Evolutionary conservation across 2,888 invertebrate species (phyloP), one percentile per base, ranked within the genome.

Genomic region (Chelonus formosanus): DNA sequence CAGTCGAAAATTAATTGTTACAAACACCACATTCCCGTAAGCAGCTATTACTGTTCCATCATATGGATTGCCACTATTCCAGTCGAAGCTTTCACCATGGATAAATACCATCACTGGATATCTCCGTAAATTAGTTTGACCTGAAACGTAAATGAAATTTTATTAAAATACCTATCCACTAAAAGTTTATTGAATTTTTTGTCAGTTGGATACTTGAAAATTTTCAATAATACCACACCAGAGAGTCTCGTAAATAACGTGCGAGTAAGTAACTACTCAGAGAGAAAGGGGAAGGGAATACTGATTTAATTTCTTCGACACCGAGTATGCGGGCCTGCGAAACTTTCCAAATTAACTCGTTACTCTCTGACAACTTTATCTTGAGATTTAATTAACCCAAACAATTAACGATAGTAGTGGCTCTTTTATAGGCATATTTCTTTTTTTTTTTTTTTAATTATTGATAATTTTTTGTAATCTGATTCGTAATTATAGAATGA

Each of bases 1-100:
- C 8, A 95, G 86, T 47, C 95, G 88, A 80, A 91, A 95, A 85
- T 95, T 95, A 67, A 95, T 85, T 2, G 95, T 95, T 63, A 95
- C 90, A 61, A 95, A 93, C 85, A 95, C 91, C 53, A 94, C 89
- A 77, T 92, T 90, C n/a, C 94, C 97, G 80, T 95, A 96, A 68
- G 95, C 92, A 10, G 98, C 92, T 73, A 99, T 85, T 54, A 97
- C 92, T 70, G 94, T 93, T 8, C 97, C 98, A 83, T 99, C 98
- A 85, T 98, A 98, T 0, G 97, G 93, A 85, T 98, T 98, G 68
- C 98, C 98, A 36, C 97, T 95, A 81, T 96, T 96, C 94, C 96
- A 97, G 80, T 97, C 96, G 84, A 95, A 97, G 0, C 96, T 96
- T 82, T 97, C 97, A 0, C 97, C 97, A 77, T 97, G 97, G 71